Evolutionary conservation across 2,888 invertebrate genomes (phyloP), one percentile per base, ranked within the genome.

Genomic region (Drosophila lutescens): DNA sequence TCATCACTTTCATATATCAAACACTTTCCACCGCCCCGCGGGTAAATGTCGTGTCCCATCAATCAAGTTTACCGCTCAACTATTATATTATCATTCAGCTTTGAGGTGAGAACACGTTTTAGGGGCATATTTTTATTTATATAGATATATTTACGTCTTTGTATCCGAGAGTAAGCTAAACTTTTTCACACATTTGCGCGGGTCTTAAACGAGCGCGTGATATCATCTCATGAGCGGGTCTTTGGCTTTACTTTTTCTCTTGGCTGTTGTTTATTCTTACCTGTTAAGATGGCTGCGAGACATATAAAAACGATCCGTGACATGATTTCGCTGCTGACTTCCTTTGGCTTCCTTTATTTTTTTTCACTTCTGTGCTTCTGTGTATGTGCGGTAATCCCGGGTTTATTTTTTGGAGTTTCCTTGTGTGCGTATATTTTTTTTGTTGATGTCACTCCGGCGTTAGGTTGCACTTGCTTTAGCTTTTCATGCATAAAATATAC

Each of bases 221-320:
- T 84, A 84, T 84, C 89, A 84, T 87, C 74, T 68, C 43, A 60
- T 51, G 40, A 50, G 56, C 46, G 38, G 59, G 57, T 58, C 59
- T 71, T 50, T 55, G 34, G 53, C 56, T 67, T 49, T 17, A 50
- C 32, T 63, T 47, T 63, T 32, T 44, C 36, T 32, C 59, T 41
- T 41, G 20, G 59, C 40, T 9, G 32, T 32, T 30, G 50, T 54
- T 62, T 55, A 47, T 26, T 53, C 90, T 90, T 88, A 90, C 90
- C 90, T 90, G 90, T 80, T 90, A 91, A 91, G 70, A 90, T 91
- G 82, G 88, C 88, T 74, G 86, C 89, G 74, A 86, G 73, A 77
- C 88, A 82, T 74, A 82, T 79, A 77, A 86, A 80, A 84, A 87
- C 76, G 88, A 88, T 85, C 86, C 80, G 80, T 76, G 79, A 80